Evolutionary conservation across 2,797 vertebrate genomes (phyloP).

Genomic region (Thripadectes ignobilis): DNA sequence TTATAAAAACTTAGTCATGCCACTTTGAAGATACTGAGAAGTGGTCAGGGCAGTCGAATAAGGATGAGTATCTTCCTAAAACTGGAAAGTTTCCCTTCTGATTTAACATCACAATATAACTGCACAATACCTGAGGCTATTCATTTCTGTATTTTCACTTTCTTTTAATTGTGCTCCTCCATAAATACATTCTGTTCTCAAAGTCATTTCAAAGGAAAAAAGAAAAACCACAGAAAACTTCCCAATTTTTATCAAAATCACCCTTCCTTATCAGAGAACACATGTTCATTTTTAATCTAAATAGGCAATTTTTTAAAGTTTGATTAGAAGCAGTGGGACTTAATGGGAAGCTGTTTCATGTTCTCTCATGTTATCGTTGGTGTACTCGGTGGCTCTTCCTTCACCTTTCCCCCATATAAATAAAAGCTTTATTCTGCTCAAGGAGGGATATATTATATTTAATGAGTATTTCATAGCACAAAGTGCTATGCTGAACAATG

Average conservation of each 20-base stretch:
- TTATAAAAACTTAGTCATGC: neutral
- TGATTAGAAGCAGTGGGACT: neutral
- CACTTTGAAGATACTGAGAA: neutral
- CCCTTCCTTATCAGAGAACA: neutral
- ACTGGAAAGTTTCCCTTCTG: neutral
- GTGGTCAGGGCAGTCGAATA: neutral
- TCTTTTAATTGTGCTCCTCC: neutral
- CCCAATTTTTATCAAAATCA: neutral
- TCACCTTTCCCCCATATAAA: rapidly evolving
- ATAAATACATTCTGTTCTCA: neutral
- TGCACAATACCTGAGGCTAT: neutral
- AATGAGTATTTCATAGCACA: neutral
- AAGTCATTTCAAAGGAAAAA: neutral
- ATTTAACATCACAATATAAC: neutral
- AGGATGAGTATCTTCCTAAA: neutral
- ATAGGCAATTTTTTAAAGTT: neutral
- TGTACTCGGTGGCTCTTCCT: neutral
- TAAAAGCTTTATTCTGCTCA: neutral
- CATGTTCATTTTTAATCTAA: neutral
- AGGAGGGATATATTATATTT: neutral
- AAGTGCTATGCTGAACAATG: neutral
- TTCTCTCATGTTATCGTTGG: neutral
- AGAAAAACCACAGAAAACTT: neutral
- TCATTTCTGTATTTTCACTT: neutral
- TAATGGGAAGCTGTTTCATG: neutral